Conservation (phyloP, 2,797 vertebrate genomes). For the Emydoidea blandingii region DNA sequence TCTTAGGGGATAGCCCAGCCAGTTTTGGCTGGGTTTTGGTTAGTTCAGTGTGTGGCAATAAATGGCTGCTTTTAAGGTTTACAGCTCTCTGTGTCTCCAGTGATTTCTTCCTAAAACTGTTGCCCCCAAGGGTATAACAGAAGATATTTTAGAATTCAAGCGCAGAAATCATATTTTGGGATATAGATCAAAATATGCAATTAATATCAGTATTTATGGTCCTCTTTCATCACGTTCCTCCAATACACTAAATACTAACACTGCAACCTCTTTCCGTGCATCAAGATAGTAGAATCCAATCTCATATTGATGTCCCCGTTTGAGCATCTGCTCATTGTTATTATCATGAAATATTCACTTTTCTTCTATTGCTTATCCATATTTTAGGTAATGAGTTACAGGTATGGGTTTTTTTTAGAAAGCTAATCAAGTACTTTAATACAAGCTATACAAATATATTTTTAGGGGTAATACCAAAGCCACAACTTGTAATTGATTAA, state of each 20-base stretch:
- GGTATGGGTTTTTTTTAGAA: background rate
- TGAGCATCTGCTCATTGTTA: slow-evolving; percentile 11
- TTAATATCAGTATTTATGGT: background rate
- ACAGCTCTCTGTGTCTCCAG: no score
- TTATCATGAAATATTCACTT: background rate
- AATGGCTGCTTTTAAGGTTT: no score
- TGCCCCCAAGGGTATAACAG: background rate
- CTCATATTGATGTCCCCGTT: background rate
- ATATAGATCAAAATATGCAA: background rate
- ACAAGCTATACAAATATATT: background rate
- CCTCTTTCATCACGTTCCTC: background rate
- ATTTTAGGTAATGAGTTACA: background rate
- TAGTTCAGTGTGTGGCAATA: no score
- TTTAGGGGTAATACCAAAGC: background rate
- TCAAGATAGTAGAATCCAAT: background rate
- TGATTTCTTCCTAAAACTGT: no score
- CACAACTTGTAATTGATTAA: slow-evolving; percentile 31
- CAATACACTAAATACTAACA: background rate
- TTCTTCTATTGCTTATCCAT: background rate
- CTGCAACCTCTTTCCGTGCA: background rate
- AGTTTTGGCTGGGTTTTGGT: no score
- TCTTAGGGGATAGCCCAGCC: no score
- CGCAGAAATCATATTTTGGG: background rate
- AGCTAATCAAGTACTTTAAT: background rate
- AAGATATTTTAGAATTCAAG: background rate